Evolutionary conservation across 2,888 invertebrate species (phyloP), one percentile per base, ranked within the genome.

Genomic region (Lymantria monacha): DNA sequence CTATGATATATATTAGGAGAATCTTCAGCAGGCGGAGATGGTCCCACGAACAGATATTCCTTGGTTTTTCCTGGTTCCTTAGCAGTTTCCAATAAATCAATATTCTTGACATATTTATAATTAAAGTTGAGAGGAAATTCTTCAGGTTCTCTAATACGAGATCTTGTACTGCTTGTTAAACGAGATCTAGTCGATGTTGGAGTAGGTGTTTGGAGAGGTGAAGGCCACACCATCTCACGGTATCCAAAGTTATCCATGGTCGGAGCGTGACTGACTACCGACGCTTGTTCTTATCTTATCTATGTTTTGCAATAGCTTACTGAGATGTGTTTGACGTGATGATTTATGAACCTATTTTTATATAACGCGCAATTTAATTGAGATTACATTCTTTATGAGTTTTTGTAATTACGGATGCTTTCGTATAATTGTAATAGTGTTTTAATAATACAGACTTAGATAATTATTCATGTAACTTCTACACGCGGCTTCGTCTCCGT

Each of bases 21-120:
- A 86, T 95, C 95, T 83, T 96, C 96, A 42, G 95, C 94, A 1
- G 96, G 96, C 11, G 96, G 96, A 7, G 96, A 95, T 11, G 95
- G 95, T 12, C 96, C 96, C 59, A 95, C 95, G 74, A 96, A 95
- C 84, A 96, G 93, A 73, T 95, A 95, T 79, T 95, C 95, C 74
- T 94, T 94, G 63, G 94, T 93, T 61, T 83, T 84, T n/a, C 81
- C 83, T 3, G 81, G 79, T 13, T 88, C 89, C 49, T 92, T 92
- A 57, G 94, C 93, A 33, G 94, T 92, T 73, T 95, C 95, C 59
- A 95, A 87, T 74, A 94, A 83, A 59, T 90, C 90, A 49, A 90
- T 82, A 55, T 74, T 88, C 11, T 82, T 76, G 0, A 83, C 83
- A 76, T 85, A 72, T 78, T 72, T 84, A 61, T 75, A 84, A 44